phyloP scores from a whole-genome alignment of 2,888 invertebrate species.

The Crioceris asparagi region DNA sequence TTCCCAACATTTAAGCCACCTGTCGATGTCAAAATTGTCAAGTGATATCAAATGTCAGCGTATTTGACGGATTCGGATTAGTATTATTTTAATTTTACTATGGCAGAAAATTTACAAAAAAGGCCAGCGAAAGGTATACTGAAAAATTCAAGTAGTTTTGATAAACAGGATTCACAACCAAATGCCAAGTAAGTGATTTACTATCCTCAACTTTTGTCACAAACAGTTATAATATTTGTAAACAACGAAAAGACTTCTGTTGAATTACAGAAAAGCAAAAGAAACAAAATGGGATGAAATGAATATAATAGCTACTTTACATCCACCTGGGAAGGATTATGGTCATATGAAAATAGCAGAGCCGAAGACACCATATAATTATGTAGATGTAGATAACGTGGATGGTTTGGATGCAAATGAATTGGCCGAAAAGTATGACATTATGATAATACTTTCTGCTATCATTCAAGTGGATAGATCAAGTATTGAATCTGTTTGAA shows the following conservation, averaged over 20 bases:
- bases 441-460: conserved; percentile 2
- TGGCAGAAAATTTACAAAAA: conserved; percentile 73
- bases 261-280: conserved; percentile 34
- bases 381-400: conserved; percentile 45
- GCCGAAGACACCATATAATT: conserved; percentile 89
- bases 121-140: conserved; percentile 83
- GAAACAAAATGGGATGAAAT: conserved; percentile 93
- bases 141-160: conserved; percentile 86
- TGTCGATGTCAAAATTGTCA: no score
- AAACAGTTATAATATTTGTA: neutral
- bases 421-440: conserved; percentile 61
- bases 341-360: conserved; percentile 98
- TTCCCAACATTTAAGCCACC: no score
- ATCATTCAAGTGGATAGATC: no score
- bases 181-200: conserved; percentile 25
- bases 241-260: conserved; percentile 4
- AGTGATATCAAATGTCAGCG: neutral
- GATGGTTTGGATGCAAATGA: conserved; percentile 59
- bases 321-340: conserved; percentile 97
- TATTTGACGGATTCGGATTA: conserved; percentile 2
- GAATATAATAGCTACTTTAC: conserved; percentile 96
- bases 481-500: no score
- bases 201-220: no score
- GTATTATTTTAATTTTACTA: no score
- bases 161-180: conserved; percentile 44